These are phyloP conservation scores for Parauchenoglanis punctatus DNA, from an alignment of 2,797 vertebrate species.

Conservation along the genomic window DNA sequence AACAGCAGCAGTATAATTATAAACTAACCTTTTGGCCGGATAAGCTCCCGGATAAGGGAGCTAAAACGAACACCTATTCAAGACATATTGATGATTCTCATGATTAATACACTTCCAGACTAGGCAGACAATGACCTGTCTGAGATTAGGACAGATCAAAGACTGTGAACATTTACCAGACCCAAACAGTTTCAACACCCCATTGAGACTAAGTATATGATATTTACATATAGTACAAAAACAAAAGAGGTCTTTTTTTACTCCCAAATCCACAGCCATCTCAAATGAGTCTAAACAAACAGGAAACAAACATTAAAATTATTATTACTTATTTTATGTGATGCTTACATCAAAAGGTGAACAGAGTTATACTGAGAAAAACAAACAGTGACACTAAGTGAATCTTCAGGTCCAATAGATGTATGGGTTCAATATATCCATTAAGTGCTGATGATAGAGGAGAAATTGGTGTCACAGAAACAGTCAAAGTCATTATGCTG, in stretches of 20 bases:
- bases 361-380: constrained; percentile 15
- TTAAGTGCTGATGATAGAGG: constrained; percentile 23
- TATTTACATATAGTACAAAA: constrained; percentile 71
- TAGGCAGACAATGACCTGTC: constrained; percentile 61
- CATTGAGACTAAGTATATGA: constrained; percentile 59
- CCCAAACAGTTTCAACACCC: constrained; percentile 59
- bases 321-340: constrained; percentile 19
- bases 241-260: constrained; percentile 40
- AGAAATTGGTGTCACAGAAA: not conserved
- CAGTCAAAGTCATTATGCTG: constrained; percentile 21
- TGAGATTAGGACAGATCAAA: constrained; percentile 56
- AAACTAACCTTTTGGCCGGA: constrained; percentile 65
- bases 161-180: constrained; percentile 62
- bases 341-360: constrained; percentile 63
- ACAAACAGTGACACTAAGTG: constrained; percentile 25
- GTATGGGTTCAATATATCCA: constrained; percentile 23
- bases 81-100: constrained; percentile 55
- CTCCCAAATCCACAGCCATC: constrained; percentile 47
- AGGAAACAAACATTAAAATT: constrained; percentile 46
- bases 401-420: constrained; percentile 32
- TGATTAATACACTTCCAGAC: constrained; percentile 65
- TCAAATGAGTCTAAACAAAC: constrained; percentile 52
- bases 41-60: constrained; percentile 51
- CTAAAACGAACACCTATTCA: constrained; percentile 58
- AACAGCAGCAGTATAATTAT: constrained; percentile 61